Percentiles rank a stretch among this genome's conserved stretches.
phyloP scores from a whole-genome alignment of 2,888 invertebrate species.

The Caenorhabditis sp. region DNA sequence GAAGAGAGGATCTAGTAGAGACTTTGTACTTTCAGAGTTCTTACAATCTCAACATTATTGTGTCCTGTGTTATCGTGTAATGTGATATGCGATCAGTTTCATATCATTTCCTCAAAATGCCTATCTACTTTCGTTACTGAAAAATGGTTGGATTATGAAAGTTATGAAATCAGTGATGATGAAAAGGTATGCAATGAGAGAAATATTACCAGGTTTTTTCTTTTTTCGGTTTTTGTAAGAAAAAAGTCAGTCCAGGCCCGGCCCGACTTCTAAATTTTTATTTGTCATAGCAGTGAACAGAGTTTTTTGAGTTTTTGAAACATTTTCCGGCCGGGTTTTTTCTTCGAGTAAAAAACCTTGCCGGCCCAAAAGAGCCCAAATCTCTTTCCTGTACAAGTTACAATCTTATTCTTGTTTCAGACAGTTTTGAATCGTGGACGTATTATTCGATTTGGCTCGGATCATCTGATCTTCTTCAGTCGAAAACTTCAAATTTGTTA shows the following conservation, averaged over 20 bases:
- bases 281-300: too few species aligned
- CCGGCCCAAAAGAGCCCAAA: too few species aligned
- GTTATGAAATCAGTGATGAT: slow-evolving; percentile 10
- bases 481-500: slow-evolving; percentile 17
- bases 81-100: slow-evolving; percentile 11
- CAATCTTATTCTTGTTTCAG: background rate
- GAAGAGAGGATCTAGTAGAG: background rate
- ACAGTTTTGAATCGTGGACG: slow-evolving; percentile 8
- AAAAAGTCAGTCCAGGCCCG: too few species aligned
- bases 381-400: too few species aligned
- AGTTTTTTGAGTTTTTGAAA: too few species aligned
- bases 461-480: slow-evolving; percentile 18
- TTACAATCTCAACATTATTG: slow-evolving; percentile 26
- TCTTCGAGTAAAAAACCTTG: too few species aligned
- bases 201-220: too few species aligned
- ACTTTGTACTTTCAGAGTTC: slow-evolving; percentile 19
- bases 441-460: slow-evolving; percentile 7
- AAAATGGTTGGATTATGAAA: slow-evolving; percentile 30
- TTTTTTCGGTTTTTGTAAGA: too few species aligned
- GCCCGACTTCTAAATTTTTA: too few species aligned
- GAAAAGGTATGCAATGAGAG: background rate
- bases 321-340: too few species aligned
- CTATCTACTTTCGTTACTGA: slow-evolving; percentile 12
- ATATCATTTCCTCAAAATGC: slow-evolving; percentile 5
- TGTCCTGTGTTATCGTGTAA: slow-evolving; percentile 13